Percentiles rank a stretch among this genome's conserved stretches.
Conservation (phyloP, 2,888 invertebrate species). For the Labia minor region DNA sequence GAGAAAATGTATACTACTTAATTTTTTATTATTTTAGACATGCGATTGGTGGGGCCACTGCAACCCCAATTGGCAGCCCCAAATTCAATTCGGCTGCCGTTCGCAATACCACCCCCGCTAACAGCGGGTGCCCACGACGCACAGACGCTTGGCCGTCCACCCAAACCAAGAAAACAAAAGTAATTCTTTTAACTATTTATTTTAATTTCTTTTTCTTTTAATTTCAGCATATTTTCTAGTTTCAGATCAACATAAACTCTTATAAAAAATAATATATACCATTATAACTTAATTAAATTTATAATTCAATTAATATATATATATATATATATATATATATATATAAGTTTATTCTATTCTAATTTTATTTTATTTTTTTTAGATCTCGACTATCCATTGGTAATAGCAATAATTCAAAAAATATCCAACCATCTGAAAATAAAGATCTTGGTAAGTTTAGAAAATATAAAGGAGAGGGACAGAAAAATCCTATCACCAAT, state of each 20-base stretch:
- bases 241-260: too few relatives aligned
- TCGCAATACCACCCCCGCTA: slow-evolving; percentile 20
- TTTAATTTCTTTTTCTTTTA: too few relatives aligned
- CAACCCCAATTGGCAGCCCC: slow-evolving; percentile 20
- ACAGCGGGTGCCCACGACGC: background rate
- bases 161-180: background rate
- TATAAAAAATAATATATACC: too few relatives aligned
- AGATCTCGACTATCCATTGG: background rate
- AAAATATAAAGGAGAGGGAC: background rate
- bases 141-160: background rate
- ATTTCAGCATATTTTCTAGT: too few relatives aligned
- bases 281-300: background rate
- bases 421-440: background rate
- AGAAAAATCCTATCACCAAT: too few relatives aligned
- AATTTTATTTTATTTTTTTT: background rate
- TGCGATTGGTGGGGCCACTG: slow-evolving; percentile 19
- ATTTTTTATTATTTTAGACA: background rate
- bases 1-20: too few relatives aligned
- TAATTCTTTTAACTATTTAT: too few relatives aligned
- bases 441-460: background rate
- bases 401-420: background rate
- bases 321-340: too few relatives aligned
- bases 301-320: too few relatives aligned
- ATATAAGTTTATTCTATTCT: background rate
- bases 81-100: slow-evolving; percentile 21